phyloP scores from a whole-genome alignment of 2,797 vertebrate genomes.

The Eptatretus atami region DNA sequence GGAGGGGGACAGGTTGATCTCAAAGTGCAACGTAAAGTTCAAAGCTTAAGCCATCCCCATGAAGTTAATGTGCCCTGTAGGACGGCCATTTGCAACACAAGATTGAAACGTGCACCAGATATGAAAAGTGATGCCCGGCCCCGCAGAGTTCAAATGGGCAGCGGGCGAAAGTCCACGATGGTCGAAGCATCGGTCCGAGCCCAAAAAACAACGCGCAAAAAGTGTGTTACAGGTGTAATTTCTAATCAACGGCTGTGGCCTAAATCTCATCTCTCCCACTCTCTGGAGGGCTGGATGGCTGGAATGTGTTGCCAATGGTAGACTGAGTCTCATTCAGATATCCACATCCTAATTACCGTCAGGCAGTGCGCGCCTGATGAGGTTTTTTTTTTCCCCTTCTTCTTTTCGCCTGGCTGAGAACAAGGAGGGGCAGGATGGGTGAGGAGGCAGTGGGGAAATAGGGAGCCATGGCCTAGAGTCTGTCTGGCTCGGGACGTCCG shows the following conservation, averaged over 20 bases:
- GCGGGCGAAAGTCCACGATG: background rate
- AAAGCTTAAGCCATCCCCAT: too few species aligned
- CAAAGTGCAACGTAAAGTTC: too few species aligned
- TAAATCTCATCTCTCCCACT: conserved; percentile 95
- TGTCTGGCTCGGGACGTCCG: too few species aligned
- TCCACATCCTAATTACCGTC: conserved; percentile 99
- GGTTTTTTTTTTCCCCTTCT: background rate
- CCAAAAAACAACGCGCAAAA: background rate
- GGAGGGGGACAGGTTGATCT: too few species aligned
- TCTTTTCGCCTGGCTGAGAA: too few species aligned
- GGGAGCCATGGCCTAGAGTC: too few species aligned
- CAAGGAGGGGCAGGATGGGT: too few species aligned
- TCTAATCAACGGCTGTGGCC: conserved; percentile 99
- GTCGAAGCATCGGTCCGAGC: background rate
- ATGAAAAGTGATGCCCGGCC: background rate
- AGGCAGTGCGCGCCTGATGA: background rate
- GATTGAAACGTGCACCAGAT: background rate
- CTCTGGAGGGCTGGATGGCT: conserved; percentile 60
- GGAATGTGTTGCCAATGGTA: conserved; percentile 70
- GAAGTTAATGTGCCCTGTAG: too few species aligned
- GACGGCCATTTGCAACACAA: conserved; percentile 1
- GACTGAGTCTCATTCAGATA: conserved; percentile 98
- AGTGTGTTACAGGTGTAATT: conserved; percentile 61
- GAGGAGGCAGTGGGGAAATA: too few species aligned
- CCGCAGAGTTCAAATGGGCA: background rate